Percentiles rank a stretch among this genome's conserved stretches.
Evolutionary conservation across 1,140 invertebrate species (phyloP).

Genomic region (Drosophila ambigua): DNA sequence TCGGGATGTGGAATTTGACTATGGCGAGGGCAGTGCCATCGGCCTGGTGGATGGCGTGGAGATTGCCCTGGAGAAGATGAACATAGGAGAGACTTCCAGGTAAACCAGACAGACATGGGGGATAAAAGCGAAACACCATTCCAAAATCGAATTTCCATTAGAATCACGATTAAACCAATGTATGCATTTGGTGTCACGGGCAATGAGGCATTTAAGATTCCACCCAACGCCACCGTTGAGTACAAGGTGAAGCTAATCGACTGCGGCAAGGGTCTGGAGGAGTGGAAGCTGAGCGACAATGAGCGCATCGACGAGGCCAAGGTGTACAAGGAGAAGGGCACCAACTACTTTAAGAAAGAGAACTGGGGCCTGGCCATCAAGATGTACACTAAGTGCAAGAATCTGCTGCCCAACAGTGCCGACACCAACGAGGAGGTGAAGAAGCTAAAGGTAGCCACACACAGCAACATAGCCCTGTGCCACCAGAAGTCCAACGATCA

Average conservation of each 20-base stretch:
- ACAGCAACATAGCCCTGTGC: constrained; percentile 94
- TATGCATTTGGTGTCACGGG: constrained; percentile 93
- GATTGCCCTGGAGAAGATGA: constrained; percentile 92
- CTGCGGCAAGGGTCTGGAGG: constrained; percentile 92
- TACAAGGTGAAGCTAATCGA: constrained; percentile 92
- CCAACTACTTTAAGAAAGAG: constrained; percentile 93
- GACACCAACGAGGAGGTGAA: constrained; percentile 77
- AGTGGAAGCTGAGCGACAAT: constrained; percentile 91
- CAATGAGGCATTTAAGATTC: constrained; percentile 89
- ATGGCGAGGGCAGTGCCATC: constrained; percentile 93
- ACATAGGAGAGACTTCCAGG: constrained; percentile 90
- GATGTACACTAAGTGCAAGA: constrained; percentile 92
- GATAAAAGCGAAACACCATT: background rate
- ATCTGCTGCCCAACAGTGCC: constrained; percentile 82
- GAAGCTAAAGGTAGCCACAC: constrained; percentile 87
- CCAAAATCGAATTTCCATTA: constrained; percentile 8
- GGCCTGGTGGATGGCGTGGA: constrained; percentile 94
- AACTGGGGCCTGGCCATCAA: constrained; percentile 93
- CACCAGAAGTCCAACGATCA: constrained; percentile 92
- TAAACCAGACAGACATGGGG: constrained; percentile 14
- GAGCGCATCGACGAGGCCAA: constrained; percentile 93
- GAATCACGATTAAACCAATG: constrained; percentile 88
- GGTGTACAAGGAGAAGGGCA: constrained; percentile 95
- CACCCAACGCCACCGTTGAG: constrained; percentile 90
- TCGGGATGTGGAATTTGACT: constrained; percentile 90